Evolutionary conservation across 1,140 invertebrate species (phyloP), one percentile per base, ranked within the genome.

Genomic region (Caenorhabditis latens): DNA sequence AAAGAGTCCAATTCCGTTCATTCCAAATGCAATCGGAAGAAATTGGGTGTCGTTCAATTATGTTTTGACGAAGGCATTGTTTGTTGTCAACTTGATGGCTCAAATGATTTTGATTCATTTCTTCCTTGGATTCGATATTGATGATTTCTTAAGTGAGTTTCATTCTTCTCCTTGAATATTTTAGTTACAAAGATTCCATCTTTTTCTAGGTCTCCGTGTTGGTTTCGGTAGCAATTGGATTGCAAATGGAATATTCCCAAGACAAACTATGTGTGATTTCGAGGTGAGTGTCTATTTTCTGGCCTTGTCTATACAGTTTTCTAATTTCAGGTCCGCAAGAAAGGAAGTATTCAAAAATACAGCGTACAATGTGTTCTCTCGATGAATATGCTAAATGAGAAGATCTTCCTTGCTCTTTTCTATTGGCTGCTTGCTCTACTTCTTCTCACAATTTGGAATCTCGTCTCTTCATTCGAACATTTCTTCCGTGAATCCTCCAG

Each of bases 371-470:
- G 90, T 67, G 91, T 91, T 50, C 90, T 91, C 40, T 79, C 82
- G 7, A 71, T 87, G 58, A 92, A 91, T 79, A 90, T 91, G 91
- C 79, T 91, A 65, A 91, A 92, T 50, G 90, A 91, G 67, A 91
- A 91, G 86, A 87, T 91, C 46, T 91, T 91, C 83, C 50, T 90
- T 6, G 84, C 83, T 43, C 61, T 91, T 21, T 91, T 90, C 87
- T 89, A 79, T 32, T 91, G 90, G 90, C 43, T 85, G 14, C 24
- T 86, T 53, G 50, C 57, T 43, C 48, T 86, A 48, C 8, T 86
- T 48, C 14, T 57, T n/a, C 43, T 83, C 24, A 86, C 86, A 14
- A 16, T 83, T n/a, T 24, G n/a, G 40, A 86, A 83, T 65, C 24
- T 71, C 9, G 6, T 83, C 19, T 11, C 40, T n/a, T 86, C 65